Evolutionary conservation across 2,888 invertebrate species (phyloP).

Genomic region (Vanessa cardui): DNA sequence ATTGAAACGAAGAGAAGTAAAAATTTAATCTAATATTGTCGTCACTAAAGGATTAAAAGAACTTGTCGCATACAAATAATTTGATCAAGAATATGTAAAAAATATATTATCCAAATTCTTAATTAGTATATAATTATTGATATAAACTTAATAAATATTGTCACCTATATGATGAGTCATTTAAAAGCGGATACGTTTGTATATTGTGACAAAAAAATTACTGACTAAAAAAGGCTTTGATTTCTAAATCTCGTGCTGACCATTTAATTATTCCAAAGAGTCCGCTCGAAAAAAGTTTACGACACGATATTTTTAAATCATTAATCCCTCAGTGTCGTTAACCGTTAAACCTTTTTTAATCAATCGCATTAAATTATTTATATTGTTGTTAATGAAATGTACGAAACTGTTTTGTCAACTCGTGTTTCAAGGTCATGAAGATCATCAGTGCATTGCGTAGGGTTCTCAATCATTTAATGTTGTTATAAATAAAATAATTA

Average conservation of each 20-base stretch:
- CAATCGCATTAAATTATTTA: neutral
- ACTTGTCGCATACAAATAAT: no score
- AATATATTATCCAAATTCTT: no score
- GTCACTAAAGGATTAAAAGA: no score
- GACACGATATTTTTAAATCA: neutral
- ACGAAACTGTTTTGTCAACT: no score
- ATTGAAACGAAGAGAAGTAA: no score
- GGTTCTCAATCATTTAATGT: no score
- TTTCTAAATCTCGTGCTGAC: neutral
- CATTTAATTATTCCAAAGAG: neutral
- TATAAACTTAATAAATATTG: neutral
- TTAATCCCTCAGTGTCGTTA: neutral
- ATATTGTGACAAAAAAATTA: neutral
- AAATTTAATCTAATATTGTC: no score
- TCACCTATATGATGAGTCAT: neutral
- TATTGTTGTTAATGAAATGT: no score
- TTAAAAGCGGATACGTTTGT: slow-evolving; percentile 1
- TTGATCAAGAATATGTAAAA: no score
- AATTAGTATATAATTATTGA: no score
- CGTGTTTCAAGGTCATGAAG: neutral
- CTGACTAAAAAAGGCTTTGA: neutral
- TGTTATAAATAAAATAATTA: no score
- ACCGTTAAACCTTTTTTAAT: slow-evolving; percentile 1
- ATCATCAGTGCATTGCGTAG: neutral
- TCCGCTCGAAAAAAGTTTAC: neutral